Conservation (phyloP, 2,797 vertebrate species). For the Lepilemur septentrionalis region DNA sequence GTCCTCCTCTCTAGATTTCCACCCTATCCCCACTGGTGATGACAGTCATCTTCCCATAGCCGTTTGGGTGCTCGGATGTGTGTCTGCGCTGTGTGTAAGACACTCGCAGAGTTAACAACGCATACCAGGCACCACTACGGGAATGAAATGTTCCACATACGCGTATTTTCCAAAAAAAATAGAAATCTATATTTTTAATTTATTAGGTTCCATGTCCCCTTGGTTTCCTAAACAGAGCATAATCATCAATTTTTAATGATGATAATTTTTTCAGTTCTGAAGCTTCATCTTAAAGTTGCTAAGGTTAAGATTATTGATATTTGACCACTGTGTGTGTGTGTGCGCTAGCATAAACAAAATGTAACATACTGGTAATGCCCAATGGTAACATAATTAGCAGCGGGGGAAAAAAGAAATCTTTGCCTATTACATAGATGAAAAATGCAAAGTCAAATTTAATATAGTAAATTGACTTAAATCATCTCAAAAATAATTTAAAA, state of each 20-base stretch:
- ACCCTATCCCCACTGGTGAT: accelerated
- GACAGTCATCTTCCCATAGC: accelerated
- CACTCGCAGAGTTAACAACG: accelerated
- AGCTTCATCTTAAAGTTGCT: not conserved
- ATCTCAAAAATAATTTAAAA: not conserved
- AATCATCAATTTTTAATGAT: not conserved
- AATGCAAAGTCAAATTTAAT: not conserved
- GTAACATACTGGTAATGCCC: not conserved
- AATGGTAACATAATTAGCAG: not conserved
- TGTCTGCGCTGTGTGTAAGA: not conserved
- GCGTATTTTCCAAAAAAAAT: accelerated
- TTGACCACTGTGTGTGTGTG: not conserved
- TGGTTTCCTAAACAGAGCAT: not conserved
- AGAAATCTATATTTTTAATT: not conserved
- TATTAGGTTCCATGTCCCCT: not conserved
- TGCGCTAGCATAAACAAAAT: not conserved
- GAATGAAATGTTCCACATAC: not conserved
- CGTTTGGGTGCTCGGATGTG: accelerated
- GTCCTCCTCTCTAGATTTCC: not conserved
- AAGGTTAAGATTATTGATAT: not conserved
- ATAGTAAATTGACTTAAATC: not conserved
- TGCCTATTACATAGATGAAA: not conserved
- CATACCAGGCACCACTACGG: no score
- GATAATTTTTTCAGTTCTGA: not conserved
- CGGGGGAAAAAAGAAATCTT: not conserved